Conservation (phyloP, 2,797 vertebrate genomes). For the Enteromius viviparus region DNA sequence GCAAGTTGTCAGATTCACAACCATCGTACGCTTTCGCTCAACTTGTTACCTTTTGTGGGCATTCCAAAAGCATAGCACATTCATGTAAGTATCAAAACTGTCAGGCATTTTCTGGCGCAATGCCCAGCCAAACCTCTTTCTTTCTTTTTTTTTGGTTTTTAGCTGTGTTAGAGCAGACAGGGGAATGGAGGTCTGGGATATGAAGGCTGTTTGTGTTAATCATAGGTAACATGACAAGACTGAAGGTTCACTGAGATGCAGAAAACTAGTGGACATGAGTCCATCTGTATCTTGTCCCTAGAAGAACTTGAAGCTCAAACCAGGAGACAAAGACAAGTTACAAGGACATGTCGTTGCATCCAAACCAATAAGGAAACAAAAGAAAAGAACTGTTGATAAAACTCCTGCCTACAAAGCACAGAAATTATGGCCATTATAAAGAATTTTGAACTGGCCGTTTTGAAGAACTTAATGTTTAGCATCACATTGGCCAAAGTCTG, state of each 20-base stretch:
- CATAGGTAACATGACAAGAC: conserved; percentile 42
- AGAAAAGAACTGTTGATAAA: background rate
- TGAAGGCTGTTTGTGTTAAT: conserved; percentile 41
- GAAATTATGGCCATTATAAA: conserved; percentile 13
- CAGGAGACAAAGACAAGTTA: conserved; percentile 50
- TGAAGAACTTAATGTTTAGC: background rate
- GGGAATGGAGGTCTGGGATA: conserved; percentile 38
- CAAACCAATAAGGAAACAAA: conserved; percentile 39
- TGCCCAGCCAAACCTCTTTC: conserved; percentile 83
- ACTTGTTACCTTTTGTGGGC: conserved; percentile 10
- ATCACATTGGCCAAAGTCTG: background rate
- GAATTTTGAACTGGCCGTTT: background rate
- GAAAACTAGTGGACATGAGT: conserved; percentile 27
- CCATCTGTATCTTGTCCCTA: conserved; percentile 47
- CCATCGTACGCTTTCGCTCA: background rate
- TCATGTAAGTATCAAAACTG: conserved; percentile 59
- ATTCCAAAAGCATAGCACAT: conserved; percentile 61
- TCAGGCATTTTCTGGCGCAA: conserved; percentile 77
- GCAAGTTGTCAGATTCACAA: conserved; percentile 27
- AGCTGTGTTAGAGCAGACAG: conserved; percentile 50
- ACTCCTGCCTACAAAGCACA: conserved; percentile 5
- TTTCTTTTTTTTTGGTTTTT: conserved; percentile 69
- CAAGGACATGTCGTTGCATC: conserved; percentile 37
- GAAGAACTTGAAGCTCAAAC: conserved; percentile 52
- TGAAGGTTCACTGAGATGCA: conserved; percentile 38